Base-by-base conservation (phyloP, 2,888 invertebrate species). In the Rhorus exstirpatorius region DNA sequence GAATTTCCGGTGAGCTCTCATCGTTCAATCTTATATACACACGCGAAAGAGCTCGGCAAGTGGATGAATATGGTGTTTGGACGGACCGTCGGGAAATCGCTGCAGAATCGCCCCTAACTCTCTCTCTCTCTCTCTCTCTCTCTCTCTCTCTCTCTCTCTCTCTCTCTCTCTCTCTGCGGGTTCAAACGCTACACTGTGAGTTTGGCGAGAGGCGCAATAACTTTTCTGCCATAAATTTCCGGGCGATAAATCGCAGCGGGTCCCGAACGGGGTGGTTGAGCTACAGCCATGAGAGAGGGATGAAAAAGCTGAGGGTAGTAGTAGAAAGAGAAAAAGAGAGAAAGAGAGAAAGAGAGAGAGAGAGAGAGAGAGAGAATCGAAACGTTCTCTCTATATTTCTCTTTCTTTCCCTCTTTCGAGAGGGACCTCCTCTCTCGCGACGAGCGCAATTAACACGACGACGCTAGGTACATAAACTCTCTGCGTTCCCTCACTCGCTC, bases 161-260 rank as follows among this genome's bases (percentile, higher is more conserved):
- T 65, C 26, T 41, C 14, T 8, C 24, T 41, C 63, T 41, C 35
- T n/a, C 17, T 14, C 19, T 51, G 53, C 38, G 24, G 38, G 3
- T 14, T 65, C 38, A 12, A 17, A n/a, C 67, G 31, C 71, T 24
- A n/a, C 67, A 38, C 71, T 19, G 19, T 35, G 70, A 51, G 63
- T 72, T 79, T 68, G 49, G 49, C 53, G 68, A 24, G 68, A 24
- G 72, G 87, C 84, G 86, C 87, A 89, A 89, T 90, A 90, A 89
- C 78, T 83, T 83, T 60, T 6, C 75, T 67, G 71, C 77, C 77
- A 83, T 84, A 86, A 86, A 86, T 87, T 87, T 86, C 84, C 81
- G 81, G 81, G 51, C 85, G 83, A 86, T 76, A 85, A 77, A 79
- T 83, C 76, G 82, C 78, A 78, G 78, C 84, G 84, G 55, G 85